Conservation (phyloP, 2,888 invertebrate genomes). For the Scelioninae gen. 2 region DNA sequence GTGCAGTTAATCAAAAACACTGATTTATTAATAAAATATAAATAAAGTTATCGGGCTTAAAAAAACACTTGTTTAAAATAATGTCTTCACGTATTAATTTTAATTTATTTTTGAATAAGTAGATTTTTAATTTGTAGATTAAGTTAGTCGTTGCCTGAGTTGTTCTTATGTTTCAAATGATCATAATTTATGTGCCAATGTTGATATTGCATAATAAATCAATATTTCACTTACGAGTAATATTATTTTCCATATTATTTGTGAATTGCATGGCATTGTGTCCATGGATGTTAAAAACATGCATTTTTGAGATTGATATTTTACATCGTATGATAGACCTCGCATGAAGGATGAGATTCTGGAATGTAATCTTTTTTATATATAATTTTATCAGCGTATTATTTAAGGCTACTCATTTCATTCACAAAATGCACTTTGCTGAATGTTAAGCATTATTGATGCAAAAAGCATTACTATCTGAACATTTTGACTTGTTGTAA, state of each 20-base stretch:
- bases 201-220: slow-evolving; percentile 13
- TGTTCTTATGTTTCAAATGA: neutral
- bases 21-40: too few species aligned
- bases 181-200: neutral
- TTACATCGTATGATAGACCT: slow-evolving; percentile 25
- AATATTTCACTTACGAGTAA: neutral
- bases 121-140: slow-evolving; percentile 6
- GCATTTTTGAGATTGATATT: neutral
- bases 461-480: too few species aligned
- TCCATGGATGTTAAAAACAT: slow-evolving; percentile 32
- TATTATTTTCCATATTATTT: slow-evolving; percentile 14
- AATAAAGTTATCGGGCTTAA: too few species aligned
- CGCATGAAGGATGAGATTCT: slow-evolving; percentile 58
- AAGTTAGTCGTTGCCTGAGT: slow-evolving; percentile 15
- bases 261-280: slow-evolving; percentile 45
- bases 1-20: too few species aligned
- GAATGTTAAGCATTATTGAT: too few species aligned
- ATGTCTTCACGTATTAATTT: neutral
- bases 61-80: slow-evolving; percentile 17
- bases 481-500: too few species aligned
- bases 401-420: neutral
- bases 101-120: neutral
- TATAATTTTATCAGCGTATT: neutral
- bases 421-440: slow-evolving; percentile 10
- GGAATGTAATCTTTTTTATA: slow-evolving; percentile 39